phyloP scores from a whole-genome alignment of 1,140 invertebrate genomes.

The Drosophila nikananu region DNA sequence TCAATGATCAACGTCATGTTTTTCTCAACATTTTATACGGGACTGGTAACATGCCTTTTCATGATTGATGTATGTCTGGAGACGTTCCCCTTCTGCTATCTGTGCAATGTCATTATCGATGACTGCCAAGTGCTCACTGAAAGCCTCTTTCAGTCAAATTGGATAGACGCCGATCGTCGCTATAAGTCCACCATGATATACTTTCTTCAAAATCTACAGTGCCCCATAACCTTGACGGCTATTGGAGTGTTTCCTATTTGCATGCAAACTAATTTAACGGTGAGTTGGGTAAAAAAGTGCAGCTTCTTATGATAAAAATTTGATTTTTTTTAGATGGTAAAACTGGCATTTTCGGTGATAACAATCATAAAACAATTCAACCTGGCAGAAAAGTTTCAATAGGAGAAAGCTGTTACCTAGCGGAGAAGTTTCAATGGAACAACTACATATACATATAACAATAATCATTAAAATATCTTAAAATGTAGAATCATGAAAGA shows the following conservation, averaged over 20 bases:
- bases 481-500: neutral
- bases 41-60: conserved; percentile 17
- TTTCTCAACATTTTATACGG: conserved; percentile 35
- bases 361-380: conserved; percentile 58
- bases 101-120: conserved; percentile 54
- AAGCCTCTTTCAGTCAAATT: conserved; percentile 61
- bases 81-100: conserved; percentile 63
- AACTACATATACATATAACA: too few species aligned
- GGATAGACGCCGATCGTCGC: conserved; percentile 37
- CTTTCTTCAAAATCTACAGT: conserved; percentile 64
- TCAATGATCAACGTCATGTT: conserved; percentile 44
- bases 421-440: too few species aligned
- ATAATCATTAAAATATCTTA: neutral
- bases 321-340: conserved; percentile 38
- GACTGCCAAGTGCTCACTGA: conserved; percentile 49
- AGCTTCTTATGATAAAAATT: neutral
- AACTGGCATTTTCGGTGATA: conserved; percentile 61
- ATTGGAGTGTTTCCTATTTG: conserved; percentile 65
- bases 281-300: conserved; percentile 8
- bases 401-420: too few species aligned
- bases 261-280: conserved; percentile 54
- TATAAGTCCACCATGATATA: conserved; percentile 44
- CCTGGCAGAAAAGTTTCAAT: conserved; percentile 59
- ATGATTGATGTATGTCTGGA: conserved; percentile 36
- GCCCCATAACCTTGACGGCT: conserved; percentile 53